Percentiles rank a stretch among this genome's conserved stretches.
These are phyloP conservation scores for Talpa occidentalis DNA, from an alignment of 2,113 vertebrate species.

Conservation along the genomic window DNA sequence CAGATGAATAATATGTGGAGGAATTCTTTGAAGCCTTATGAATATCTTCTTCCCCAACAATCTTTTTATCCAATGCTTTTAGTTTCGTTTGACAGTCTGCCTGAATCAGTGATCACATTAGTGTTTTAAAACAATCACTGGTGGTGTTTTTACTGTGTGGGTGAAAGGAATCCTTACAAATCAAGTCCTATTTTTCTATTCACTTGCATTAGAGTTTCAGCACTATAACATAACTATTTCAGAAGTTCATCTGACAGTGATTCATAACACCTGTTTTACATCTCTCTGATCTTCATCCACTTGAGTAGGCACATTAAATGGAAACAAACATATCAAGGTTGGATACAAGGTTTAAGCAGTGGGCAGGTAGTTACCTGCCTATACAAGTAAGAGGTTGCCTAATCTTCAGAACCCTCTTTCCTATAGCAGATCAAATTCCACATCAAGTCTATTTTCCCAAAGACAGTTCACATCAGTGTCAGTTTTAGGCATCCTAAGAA, in stretches of 20 bases:
- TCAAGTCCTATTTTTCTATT: constrained; percentile 23
- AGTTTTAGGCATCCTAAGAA: background rate
- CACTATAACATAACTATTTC: constrained; percentile 45
- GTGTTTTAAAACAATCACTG: background rate
- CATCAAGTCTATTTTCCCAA: background rate
- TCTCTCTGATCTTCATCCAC: constrained; percentile 13
- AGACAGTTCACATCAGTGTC: background rate
- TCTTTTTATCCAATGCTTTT: constrained; percentile 1
- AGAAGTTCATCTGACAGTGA: constrained; percentile 40
- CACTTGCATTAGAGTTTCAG: constrained; percentile 42
- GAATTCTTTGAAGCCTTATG: background rate
- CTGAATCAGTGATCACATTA: background rate
- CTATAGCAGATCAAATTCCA: constrained; percentile 28
- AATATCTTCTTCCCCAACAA: background rate
- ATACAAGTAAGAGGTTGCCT: background rate
- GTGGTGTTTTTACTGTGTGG: background rate
- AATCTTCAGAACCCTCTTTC: background rate
- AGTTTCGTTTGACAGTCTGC: background rate
- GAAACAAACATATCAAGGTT: constrained; percentile 19
- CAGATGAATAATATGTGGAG: background rate
- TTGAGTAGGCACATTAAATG: constrained; percentile 7
- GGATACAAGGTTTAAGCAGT: constrained; percentile 1
- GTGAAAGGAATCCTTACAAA: constrained; percentile 15
- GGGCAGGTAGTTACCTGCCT: background rate
- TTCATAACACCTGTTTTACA: constrained; percentile 26